A percentile compares a stretch with the other conserved stretches of the same genome.
Conservation (phyloP, 2,113 vertebrate genomes). For the Pleuronectes platessa region DNA sequence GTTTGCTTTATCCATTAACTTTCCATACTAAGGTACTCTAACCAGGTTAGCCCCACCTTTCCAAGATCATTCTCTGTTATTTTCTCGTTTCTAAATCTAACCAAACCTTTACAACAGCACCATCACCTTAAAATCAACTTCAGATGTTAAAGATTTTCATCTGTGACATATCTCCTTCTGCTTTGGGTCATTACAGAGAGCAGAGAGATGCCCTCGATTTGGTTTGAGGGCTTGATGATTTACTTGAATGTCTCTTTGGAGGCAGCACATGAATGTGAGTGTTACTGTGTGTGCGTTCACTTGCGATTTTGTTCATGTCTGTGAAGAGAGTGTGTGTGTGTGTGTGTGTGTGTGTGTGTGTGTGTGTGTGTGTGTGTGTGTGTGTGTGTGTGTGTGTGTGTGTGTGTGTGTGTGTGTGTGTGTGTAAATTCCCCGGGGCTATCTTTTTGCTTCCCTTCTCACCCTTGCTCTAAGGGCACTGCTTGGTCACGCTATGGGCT, state of each 20-base stretch:
- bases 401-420: conserved; percentile 2
- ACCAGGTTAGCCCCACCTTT: background rate
- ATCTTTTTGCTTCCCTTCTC: conserved; percentile 50
- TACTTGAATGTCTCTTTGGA: background rate
- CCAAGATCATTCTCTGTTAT: too few species aligned
- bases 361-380: background rate
- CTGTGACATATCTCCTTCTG: background rate
- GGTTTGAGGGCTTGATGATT: background rate
- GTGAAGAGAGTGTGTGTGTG: background rate
- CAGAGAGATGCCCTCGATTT: background rate
- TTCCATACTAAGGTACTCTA: too few species aligned
- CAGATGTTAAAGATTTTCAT: background rate
- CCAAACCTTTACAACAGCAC: background rate
- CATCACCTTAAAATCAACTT: background rate
- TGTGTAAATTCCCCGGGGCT: conserved; percentile 5
- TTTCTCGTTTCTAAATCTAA: background rate
- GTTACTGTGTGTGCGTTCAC: background rate
- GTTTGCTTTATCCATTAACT: too few species aligned
- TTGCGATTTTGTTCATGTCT: background rate
- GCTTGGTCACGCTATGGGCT: conserved; percentile 56
- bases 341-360: background rate
- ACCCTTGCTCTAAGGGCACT: conserved; percentile 37
- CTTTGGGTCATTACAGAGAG: too few species aligned
- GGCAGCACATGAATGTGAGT: background rate
- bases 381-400: conserved; percentile 1